Conservation (phyloP, 2,113 vertebrate genomes). For the Empidonax traillii region DNA sequence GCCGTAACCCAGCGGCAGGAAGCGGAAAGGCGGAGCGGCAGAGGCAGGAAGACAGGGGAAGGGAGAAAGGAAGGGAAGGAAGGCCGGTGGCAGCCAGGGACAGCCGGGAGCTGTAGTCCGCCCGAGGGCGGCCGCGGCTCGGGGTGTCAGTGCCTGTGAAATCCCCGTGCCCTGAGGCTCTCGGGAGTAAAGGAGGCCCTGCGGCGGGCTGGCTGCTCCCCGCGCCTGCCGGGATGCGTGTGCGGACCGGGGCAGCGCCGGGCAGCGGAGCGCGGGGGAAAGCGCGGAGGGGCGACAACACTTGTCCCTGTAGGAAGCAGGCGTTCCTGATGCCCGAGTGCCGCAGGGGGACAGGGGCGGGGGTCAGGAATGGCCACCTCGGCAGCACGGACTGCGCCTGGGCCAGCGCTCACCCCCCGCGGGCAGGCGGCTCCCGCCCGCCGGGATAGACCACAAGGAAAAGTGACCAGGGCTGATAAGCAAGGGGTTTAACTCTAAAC, state of each 20-base stretch:
- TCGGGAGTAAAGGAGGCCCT: neutral
- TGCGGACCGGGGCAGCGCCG: neutral
- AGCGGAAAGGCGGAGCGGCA: neutral
- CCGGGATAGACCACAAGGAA: fast-evolving
- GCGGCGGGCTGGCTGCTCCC: neutral
- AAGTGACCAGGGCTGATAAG: too few relatives aligned
- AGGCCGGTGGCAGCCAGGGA: too few relatives aligned
- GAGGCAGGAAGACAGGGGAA: neutral
- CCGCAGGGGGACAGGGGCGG: fast-evolving
- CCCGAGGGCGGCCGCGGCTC: fast-evolving
- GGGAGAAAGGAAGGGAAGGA: fast-evolving
- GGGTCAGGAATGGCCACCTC: too few relatives aligned
- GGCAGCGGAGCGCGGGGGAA: neutral
- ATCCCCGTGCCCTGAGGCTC: neutral
- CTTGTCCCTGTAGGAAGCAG: fast-evolving
- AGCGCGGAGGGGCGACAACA: too few relatives aligned
- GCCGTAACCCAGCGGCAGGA: neutral
- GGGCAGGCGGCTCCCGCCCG: neutral
- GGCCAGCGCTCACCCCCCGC: fast-evolving
- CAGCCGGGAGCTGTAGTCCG: neutral
- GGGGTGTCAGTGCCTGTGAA: fast-evolving
- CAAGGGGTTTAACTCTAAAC: fast-evolving
- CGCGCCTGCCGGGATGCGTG: neutral
- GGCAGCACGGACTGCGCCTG: fast-evolving
- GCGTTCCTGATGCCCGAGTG: neutral